A percentile compares a stretch with the other conserved stretches of the same genome.
Conservation (phyloP, 2,888 invertebrate species). For the Cheiracanthium punctorium region DNA sequence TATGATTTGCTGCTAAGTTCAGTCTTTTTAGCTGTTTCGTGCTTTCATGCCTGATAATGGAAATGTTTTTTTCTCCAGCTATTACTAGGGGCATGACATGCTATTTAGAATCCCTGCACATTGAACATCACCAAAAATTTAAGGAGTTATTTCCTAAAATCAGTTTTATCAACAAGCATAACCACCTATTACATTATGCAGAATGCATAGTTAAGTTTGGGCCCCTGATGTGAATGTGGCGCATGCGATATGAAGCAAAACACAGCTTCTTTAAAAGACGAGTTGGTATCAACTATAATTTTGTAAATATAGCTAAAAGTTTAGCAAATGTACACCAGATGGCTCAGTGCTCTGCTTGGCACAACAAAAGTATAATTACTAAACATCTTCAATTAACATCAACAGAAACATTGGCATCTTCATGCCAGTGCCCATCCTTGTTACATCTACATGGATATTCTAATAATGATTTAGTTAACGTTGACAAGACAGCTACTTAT, state of each 20-base stretch:
- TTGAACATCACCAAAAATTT: too few relatives aligned
- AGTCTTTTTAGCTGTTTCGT: too few relatives aligned
- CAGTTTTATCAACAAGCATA: too few relatives aligned
- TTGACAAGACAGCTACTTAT: neutral
- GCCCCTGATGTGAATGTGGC: conserved; percentile 14
- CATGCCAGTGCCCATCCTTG: neutral
- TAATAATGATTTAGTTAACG: neutral
- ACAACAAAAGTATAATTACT: neutral
- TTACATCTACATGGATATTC: neutral
- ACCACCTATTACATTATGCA: conserved; percentile 21
- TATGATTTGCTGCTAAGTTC: too few relatives aligned
- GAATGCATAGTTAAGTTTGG: conserved; percentile 23
- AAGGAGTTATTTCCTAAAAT: too few relatives aligned
- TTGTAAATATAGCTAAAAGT: conserved; percentile 19
- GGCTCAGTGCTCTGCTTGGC: neutral
- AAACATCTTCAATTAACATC: neutral
- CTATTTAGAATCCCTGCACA: neutral
- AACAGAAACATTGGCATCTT: neutral
- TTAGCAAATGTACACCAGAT: neutral
- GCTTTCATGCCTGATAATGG: too few relatives aligned
- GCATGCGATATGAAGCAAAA: conserved; percentile 27
- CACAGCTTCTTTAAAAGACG: conserved; percentile 16
- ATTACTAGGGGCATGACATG: neutral
- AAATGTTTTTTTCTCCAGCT: neutral
- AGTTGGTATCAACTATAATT: conserved; percentile 3